Evolutionary conservation across 2,797 vertebrate genomes (phyloP).

Genomic region (Acrossocheilus fasciatus): DNA sequence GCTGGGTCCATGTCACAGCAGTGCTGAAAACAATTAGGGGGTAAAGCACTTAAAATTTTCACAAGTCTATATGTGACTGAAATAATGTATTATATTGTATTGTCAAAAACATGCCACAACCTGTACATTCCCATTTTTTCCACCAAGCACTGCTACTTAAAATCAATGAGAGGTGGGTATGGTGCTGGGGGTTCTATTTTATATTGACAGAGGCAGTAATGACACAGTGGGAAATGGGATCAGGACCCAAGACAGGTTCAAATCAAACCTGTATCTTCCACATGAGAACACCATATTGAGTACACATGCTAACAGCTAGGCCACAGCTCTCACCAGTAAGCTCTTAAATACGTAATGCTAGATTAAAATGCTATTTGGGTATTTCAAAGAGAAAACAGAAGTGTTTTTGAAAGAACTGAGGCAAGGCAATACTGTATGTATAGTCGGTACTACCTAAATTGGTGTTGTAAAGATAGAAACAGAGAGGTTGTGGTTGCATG

Average conservation of each 20-base stretch:
- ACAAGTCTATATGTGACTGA: not conserved
- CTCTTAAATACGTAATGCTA: not conserved
- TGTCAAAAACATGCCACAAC: not conserved
- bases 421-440: not conserved
- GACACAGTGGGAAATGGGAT: conserved; percentile 16
- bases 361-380: not conserved
- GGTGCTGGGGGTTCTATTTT: not conserved
- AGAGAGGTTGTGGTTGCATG: not conserved
- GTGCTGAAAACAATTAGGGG: not conserved
- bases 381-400: not conserved
- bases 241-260: not conserved
- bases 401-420: not conserved
- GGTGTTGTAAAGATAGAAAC: not conserved
- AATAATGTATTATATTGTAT: not conserved
- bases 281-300: not conserved
- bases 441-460: not conserved
- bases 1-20: not conserved
- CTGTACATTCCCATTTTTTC: conserved; percentile 3
- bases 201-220: conserved; percentile 19
- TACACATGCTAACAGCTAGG: not conserved
- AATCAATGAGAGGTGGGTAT: conserved; percentile 24
- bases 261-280: conserved; percentile 16
- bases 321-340: not conserved
- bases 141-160: not conserved
- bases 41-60: not conserved